phyloP scores from a whole-genome alignment of 2,797 vertebrate genomes.

The Salarias fasciatus region DNA sequence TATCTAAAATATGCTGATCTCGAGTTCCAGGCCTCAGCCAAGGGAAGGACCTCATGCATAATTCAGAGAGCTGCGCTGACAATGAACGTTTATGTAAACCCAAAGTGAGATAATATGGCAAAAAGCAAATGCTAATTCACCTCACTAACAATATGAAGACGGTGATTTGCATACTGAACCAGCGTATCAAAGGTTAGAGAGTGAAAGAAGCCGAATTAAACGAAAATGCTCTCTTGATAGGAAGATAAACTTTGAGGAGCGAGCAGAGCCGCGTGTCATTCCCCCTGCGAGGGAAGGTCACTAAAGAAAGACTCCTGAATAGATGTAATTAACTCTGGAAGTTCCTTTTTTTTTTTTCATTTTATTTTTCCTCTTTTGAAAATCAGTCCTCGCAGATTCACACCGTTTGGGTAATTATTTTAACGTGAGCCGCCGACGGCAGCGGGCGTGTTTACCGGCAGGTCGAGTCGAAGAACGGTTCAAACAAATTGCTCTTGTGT shows the following conservation, averaged over 20 bases:
- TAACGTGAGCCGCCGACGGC: neutral
- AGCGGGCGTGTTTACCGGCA: constrained; percentile 35
- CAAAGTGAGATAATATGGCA: constrained; percentile 78
- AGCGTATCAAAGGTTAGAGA: constrained; percentile 73
- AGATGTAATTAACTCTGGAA: constrained; percentile 60
- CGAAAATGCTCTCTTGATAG: constrained; percentile 72
- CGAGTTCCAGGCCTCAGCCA: constrained; percentile 55
- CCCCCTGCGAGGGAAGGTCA: constrained; percentile 66
- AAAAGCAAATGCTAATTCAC: constrained; percentile 76
- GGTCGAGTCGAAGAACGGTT: neutral
- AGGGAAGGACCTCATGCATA: constrained; percentile 72
- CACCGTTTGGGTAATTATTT: constrained; percentile 29
- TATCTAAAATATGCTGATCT: constrained; percentile 78
- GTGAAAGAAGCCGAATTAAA: constrained; percentile 72
- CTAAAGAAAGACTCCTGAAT: constrained; percentile 52
- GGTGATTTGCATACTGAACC: constrained; percentile 74
- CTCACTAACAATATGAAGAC: constrained; percentile 72
- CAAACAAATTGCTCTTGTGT: constrained; percentile 11
- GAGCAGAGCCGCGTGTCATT: constrained; percentile 55
- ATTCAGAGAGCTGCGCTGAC: constrained; percentile 70
- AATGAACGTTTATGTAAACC: constrained; percentile 81
- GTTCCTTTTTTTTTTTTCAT: constrained; percentile 19
- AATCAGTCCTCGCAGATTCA: constrained; percentile 24
- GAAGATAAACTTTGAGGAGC: constrained; percentile 70
- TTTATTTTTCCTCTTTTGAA: constrained; percentile 23